Percentiles rank a stretch among this genome's conserved stretches.
Conservation (phyloP, 2,797 vertebrate species). For the Siniperca undulata region DNA sequence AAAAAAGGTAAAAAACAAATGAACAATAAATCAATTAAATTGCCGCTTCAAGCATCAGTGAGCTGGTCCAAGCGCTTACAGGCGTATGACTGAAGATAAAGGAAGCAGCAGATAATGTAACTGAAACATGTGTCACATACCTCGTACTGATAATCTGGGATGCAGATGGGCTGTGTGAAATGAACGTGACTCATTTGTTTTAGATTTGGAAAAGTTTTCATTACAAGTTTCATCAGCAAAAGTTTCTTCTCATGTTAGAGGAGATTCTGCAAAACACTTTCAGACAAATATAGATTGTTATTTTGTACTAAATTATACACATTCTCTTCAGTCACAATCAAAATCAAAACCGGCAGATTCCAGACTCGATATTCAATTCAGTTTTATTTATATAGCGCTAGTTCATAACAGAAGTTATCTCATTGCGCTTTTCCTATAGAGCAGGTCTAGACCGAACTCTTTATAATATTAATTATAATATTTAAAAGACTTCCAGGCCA, state of each 20-base stretch:
- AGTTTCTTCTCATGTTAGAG: background rate
- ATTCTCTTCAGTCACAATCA: background rate
- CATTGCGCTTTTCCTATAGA: too few relatives aligned
- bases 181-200: conserved; percentile 27
- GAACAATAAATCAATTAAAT: background rate
- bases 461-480: too few relatives aligned
- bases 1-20: background rate
- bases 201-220: background rate
- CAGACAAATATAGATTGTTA: background rate
- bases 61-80: conserved; percentile 21
- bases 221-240: background rate
- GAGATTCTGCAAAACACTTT: conserved; percentile 2
- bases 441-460: too few relatives aligned
- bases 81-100: background rate
- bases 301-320: background rate
- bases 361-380: too few relatives aligned
- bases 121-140: conserved; percentile 43
- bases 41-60: conserved; percentile 1
- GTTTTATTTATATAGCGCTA: too few relatives aligned
- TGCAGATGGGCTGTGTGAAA: conserved; percentile 53
- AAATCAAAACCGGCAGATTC: too few relatives aligned
- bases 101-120: conserved; percentile 12
- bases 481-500: too few relatives aligned
- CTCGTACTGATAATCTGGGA: conserved; percentile 55
- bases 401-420: too few relatives aligned